Evolutionary conservation across 2,888 invertebrate species (phyloP).

Genomic region (Carterocephalus palaemon): DNA sequence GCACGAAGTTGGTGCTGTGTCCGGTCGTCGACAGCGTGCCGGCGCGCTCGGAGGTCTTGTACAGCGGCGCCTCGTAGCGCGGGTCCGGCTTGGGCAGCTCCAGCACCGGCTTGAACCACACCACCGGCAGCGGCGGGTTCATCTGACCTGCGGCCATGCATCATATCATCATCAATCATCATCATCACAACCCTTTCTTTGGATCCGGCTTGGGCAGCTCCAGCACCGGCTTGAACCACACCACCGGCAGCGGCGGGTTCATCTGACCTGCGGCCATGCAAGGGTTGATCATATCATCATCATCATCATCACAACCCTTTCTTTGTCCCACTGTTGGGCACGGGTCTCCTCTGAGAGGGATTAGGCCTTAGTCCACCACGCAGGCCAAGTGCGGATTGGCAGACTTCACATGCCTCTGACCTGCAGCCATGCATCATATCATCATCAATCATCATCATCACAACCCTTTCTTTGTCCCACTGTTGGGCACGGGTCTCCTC

Average conservation of each 20-base stretch:
- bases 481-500: too few species aligned
- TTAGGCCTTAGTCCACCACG: too few species aligned
- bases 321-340: too few species aligned
- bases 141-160: conserved; percentile 80
- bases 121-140: conserved; percentile 84
- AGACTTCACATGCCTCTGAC: too few species aligned
- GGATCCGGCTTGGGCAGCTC: conserved; percentile 79
- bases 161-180: too few species aligned
- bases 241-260: conserved; percentile 84
- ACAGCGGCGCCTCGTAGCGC: conserved; percentile 88
- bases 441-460: too few species aligned
- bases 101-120: conserved; percentile 81
- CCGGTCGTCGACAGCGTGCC: conserved; percentile 94
- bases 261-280: conserved; percentile 80
- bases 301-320: too few species aligned
- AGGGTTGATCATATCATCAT: too few species aligned
- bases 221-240: conserved; percentile 81
- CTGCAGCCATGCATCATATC: conserved; percentile 55
- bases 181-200: too few species aligned
- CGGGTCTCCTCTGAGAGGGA: too few species aligned
- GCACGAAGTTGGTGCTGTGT: conserved; percentile 95
- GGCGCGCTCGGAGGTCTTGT: conserved; percentile 92
- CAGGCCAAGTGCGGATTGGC: too few species aligned
- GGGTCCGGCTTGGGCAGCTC: conserved; percentile 79
- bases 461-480: too few species aligned